Evolutionary conservation across 2,113 vertebrate genomes (phyloP).

Genomic region (Oryzias curvinotus): DNA sequence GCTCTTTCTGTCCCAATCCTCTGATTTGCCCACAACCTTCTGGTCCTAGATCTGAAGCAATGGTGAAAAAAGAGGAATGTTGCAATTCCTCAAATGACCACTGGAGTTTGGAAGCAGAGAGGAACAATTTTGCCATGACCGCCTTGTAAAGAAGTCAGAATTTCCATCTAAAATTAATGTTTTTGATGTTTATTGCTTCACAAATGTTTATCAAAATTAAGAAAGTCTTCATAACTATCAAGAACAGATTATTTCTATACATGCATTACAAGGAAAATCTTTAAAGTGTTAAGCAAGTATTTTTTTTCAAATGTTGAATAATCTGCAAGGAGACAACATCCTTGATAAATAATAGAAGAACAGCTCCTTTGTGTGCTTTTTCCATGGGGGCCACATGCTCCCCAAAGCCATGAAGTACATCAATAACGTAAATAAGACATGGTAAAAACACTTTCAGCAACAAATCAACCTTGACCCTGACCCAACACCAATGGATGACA

Average conservation of each 20-base stretch:
- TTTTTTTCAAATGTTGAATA: conserved; percentile 47
- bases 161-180: too few species aligned
- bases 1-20: too few species aligned
- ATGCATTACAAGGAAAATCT: neutral
- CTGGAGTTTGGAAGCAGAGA: too few species aligned
- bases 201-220: too few species aligned
- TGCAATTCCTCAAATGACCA: too few species aligned
- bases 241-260: neutral
- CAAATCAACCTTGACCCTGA: conserved; percentile 55
- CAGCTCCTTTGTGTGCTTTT: conserved; percentile 24
- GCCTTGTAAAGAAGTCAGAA: too few species aligned
- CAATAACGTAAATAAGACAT: conserved; percentile 55
- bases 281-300: conserved; percentile 14
- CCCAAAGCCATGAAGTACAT: conserved; percentile 39
- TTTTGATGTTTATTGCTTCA: too few species aligned
- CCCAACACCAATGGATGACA: conserved; percentile 19
- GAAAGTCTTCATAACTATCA: too few species aligned
- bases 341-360: conserved; percentile 66
- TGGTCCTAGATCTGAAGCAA: too few species aligned
- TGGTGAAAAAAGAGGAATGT: too few species aligned
- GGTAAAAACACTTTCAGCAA: conserved; percentile 49
- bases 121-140: too few species aligned
- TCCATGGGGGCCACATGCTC: conserved; percentile 35
- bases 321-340: conserved; percentile 42
- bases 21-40: too few species aligned